Evolutionary conservation across 2,113 vertebrate genomes (phyloP).

Genomic region (Crypturellus undulatus): DNA sequence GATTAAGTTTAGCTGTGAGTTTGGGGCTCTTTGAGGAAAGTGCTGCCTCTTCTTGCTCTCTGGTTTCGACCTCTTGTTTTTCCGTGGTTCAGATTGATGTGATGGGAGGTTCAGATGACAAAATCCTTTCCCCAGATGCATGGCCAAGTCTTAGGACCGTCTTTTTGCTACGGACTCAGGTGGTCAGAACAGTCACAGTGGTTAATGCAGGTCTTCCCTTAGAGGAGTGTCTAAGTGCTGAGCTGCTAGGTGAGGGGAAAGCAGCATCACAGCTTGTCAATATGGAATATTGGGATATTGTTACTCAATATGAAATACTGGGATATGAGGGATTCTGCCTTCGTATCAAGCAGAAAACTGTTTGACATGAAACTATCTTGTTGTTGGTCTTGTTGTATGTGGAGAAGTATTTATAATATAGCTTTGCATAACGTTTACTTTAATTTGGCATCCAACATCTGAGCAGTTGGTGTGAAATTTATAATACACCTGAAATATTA

Average conservation of each 20-base stretch:
- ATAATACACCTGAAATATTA: background rate
- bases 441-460: background rate
- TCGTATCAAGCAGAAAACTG: background rate
- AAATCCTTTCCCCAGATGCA: background rate
- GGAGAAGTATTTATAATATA: background rate
- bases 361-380: background rate
- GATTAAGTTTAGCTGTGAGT: background rate
- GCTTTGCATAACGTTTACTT: background rate
- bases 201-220: background rate
- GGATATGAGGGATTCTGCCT: background rate
- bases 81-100: background rate
- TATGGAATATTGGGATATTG: too few relatives aligned
- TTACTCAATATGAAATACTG: too few relatives aligned
- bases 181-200: background rate
- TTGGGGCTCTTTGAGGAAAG: background rate
- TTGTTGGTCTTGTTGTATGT: background rate
- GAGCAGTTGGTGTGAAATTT: background rate
- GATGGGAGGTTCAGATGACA: background rate
- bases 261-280: background rate
- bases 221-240: background rate
- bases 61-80: background rate
- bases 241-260: background rate
- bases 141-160: background rate
- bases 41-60: background rate
- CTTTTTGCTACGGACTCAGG: background rate